These are phyloP conservation scores for Eubasilissa regina DNA, from an alignment of 1,140 invertebrate species.

Conservation along the genomic window DNA sequence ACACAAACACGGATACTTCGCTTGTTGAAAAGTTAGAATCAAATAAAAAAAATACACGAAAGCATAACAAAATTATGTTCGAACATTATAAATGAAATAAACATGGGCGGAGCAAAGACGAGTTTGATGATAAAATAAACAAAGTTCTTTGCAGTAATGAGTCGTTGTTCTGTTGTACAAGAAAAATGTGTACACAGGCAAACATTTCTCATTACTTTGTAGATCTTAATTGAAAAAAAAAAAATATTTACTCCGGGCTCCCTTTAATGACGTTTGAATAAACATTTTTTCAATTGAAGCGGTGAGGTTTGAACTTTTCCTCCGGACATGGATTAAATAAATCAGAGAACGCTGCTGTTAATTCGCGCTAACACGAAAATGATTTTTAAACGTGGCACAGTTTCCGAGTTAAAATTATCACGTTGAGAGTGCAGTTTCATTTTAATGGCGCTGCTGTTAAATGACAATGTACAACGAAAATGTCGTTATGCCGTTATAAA, in stretches of 20 bases:
- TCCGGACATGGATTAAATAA: constrained; percentile 28
- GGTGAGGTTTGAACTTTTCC: constrained; percentile 8
- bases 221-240: constrained; percentile 25
- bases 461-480: constrained; percentile 52
- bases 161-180: neutral
- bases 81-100: constrained; percentile 6
- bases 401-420: constrained; percentile 49
- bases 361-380: constrained; percentile 31
- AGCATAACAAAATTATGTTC: neutral
- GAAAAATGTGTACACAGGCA: neutral
- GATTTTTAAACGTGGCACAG: constrained; percentile 34
- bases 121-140: constrained; percentile 7
- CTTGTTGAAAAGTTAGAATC: too few relatives aligned
- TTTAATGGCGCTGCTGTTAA: constrained; percentile 55
- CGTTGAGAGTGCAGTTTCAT: constrained; percentile 43
- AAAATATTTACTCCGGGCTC: constrained; percentile 4
- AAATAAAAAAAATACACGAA: too few relatives aligned
- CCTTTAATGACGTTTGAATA: constrained; percentile 7
- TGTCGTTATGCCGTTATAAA: constrained; percentile 56
- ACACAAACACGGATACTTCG: neutral
- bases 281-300: constrained; percentile 17
- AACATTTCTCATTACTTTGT: constrained; percentile 2
- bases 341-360: neutral
- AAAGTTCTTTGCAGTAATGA: neutral
- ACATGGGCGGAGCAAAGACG: neutral